These are phyloP conservation scores for Trichogramma pretiosum DNA, from an alignment of 1,140 invertebrate genomes.

Conservation along the genomic window DNA sequence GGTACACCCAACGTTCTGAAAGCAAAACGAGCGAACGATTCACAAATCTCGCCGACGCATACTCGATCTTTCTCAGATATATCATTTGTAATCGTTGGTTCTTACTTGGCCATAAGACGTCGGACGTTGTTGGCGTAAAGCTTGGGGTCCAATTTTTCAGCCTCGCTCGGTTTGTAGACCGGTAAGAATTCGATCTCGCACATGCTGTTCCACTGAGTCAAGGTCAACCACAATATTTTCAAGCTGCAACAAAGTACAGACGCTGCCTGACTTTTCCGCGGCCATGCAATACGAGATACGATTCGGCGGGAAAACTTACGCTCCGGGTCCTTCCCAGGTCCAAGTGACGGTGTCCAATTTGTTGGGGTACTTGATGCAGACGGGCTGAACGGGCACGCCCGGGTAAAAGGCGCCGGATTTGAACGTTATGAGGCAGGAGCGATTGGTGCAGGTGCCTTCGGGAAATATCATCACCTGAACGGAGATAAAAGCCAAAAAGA, in stretches of 20 bases:
- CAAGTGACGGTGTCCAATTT: slow-evolving; percentile 87
- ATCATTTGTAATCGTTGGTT: too few relatives aligned
- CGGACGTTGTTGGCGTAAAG: slow-evolving; percentile 87
- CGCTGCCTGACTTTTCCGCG: background rate
- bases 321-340: slow-evolving; percentile 95
- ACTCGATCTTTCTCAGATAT: slow-evolving; percentile 22
- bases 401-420: slow-evolving; percentile 90
- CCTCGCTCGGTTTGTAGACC: slow-evolving; percentile 79
- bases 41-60: slow-evolving; percentile 17
- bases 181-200: slow-evolving; percentile 93
- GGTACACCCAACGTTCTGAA: slow-evolving; percentile 71
- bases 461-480: slow-evolving; percentile 86
- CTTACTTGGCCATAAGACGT: slow-evolving; percentile 84
- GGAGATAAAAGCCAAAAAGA: too few relatives aligned
- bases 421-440: slow-evolving; percentile 87
- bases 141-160: slow-evolving; percentile 79
- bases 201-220: slow-evolving; percentile 81
- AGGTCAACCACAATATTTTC: slow-evolving; percentile 79
- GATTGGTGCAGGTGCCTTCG: slow-evolving; percentile 92
- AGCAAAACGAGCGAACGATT: slow-evolving; percentile 26
- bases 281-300: background rate
- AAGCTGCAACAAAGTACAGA: slow-evolving; percentile 51
- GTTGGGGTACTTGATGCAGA: slow-evolving; percentile 86
- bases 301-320: slow-evolving; percentile 59
- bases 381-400: slow-evolving; percentile 89